Conservation (phyloP, 2,797 vertebrate species). For the Gymnopithys bicolor region DNA sequence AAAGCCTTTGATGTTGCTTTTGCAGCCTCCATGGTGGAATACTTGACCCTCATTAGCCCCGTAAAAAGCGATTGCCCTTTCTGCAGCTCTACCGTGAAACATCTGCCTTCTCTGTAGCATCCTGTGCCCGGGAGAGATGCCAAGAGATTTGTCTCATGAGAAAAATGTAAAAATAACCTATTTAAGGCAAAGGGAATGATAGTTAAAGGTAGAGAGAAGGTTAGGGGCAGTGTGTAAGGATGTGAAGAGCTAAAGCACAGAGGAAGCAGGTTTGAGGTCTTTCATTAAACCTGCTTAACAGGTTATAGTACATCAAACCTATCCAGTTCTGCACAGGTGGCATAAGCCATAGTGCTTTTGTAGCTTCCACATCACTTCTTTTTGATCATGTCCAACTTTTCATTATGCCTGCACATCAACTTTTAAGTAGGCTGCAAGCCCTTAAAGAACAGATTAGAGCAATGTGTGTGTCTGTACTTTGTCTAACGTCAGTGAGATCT, state of each 20-base stretch:
- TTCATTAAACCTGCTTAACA: not conserved
- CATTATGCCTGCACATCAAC: not conserved
- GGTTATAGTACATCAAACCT: not conserved
- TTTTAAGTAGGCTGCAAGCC: not conserved
- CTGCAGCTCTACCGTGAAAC: not conserved
- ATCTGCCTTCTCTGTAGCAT: not conserved
- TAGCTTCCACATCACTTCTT: not conserved
- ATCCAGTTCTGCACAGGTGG: not conserved
- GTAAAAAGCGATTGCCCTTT: accelerated
- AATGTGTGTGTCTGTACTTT: not conserved
- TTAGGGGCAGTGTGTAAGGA: not conserved
- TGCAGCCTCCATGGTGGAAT: accelerated
- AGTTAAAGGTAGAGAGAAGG: not conserved
- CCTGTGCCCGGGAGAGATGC: not conserved
- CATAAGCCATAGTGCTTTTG: not conserved
- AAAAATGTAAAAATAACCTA: not conserved
- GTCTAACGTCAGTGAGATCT: not conserved
- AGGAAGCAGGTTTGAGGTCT: not conserved
- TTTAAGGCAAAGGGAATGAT: not conserved
- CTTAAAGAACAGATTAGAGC: not conserved
- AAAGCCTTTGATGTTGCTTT: not conserved
- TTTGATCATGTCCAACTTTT: not conserved
- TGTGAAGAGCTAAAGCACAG: not conserved
- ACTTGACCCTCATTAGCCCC: not conserved
- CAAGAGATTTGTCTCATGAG: not conserved